Conservation (phyloP, 1,140 invertebrate genomes). For the Galendromus occidentalis region DNA sequence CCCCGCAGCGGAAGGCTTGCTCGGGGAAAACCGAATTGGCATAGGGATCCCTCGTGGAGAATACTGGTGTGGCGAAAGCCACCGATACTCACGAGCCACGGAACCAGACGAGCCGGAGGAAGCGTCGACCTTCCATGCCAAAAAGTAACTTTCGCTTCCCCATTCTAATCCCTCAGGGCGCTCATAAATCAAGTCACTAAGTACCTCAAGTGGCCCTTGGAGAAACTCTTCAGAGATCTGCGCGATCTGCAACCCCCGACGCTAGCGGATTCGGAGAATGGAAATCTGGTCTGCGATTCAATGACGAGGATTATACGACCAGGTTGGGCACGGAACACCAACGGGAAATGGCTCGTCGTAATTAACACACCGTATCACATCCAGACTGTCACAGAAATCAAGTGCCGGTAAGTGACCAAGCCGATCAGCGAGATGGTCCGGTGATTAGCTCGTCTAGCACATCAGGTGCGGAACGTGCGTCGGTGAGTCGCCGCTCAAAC, state of each 20-base stretch:
- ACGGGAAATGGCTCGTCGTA: conserved; percentile 21
- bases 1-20: no score
- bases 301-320: conserved; percentile 20
- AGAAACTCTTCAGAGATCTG: conserved; percentile 21
- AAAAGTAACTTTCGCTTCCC: neutral
- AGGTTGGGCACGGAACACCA: conserved; percentile 22
- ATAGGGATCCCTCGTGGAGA: no score
- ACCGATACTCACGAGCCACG: no score
- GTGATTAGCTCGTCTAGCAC: no score
- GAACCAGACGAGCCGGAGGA: no score
- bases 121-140: no score
- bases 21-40: no score
- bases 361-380: conserved; percentile 22
- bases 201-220: conserved; percentile 22
- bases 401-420: conserved; percentile 19
- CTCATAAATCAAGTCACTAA: conserved; percentile 17
- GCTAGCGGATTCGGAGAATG: conserved; percentile 19
- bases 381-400: conserved; percentile 22
- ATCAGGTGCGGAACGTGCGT: no score
- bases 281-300: conserved; percentile 22
- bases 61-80: no score
- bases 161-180: conserved; percentile 11
- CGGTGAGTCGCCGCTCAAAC: no score
- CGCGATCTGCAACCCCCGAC: conserved; percentile 18
- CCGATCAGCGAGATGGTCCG: no score